These are phyloP conservation scores for Hippocampus kuda DNA, from an alignment of 2,797 vertebrate species.

Conservation along the genomic window DNA sequence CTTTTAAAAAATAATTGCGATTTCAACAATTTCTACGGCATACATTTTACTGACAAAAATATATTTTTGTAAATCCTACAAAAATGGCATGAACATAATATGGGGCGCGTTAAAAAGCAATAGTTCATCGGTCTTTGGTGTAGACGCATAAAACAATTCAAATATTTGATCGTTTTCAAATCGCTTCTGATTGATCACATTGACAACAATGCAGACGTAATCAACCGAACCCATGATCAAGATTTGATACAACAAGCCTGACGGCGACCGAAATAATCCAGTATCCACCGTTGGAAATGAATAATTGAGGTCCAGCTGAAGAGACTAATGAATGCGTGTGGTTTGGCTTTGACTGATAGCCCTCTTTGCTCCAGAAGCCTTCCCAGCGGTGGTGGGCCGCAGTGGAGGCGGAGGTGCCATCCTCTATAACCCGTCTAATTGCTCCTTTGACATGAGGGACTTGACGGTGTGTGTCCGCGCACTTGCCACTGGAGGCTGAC, in stretches of 20 bases:
- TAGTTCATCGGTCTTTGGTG: background rate
- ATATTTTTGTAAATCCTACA: background rate
- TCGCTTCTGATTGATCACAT: slow-evolving; percentile 20
- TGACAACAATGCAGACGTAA: slow-evolving; percentile 31
- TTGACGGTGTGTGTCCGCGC: slow-evolving; percentile 57
- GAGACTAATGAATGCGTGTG: slow-evolving; percentile 70
- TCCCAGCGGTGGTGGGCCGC: slow-evolving; percentile 62
- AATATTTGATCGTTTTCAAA: background rate
- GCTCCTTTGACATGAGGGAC: slow-evolving; percentile 70
- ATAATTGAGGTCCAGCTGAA: slow-evolving; percentile 71
- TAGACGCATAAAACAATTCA: background rate
- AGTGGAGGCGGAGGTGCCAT: slow-evolving; percentile 67
- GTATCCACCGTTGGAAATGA: slow-evolving; percentile 64
- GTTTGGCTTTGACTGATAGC: slow-evolving; percentile 68
- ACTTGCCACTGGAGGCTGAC: slow-evolving; percentile 46
- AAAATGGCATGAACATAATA: background rate
- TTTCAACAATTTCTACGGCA: too few species aligned
- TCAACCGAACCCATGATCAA: slow-evolving; percentile 52
- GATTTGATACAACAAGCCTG: slow-evolving; percentile 60
- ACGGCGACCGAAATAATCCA: slow-evolving; percentile 65
- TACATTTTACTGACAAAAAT: background rate
- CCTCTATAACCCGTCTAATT: slow-evolving; percentile 70
- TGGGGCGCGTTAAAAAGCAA: background rate
- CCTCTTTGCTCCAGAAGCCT: slow-evolving; percentile 54
- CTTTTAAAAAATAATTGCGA: too few species aligned